Conservation (phyloP, 2,113 vertebrate species). For the Camelus dromedarius region DNA sequence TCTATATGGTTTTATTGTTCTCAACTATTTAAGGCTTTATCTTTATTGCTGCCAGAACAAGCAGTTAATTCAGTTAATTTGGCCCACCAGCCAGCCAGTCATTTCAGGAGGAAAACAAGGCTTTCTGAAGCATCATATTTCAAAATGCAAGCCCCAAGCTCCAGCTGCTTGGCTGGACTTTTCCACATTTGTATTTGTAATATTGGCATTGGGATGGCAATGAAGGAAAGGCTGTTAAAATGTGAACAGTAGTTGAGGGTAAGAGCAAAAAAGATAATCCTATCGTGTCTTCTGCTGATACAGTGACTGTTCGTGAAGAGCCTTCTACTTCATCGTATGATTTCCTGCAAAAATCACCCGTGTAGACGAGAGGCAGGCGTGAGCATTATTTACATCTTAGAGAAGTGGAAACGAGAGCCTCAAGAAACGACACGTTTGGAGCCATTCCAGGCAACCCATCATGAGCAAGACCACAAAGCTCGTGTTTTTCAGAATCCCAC, state of each 20-base stretch:
- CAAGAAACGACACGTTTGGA: not conserved
- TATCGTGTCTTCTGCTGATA: not conserved
- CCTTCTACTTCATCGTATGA: not conserved
- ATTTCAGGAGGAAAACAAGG: conserved; percentile 33
- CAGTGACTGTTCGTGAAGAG: not conserved
- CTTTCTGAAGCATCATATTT: conserved; percentile 51
- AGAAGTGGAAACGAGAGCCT: not conserved
- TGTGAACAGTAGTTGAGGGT: conserved; percentile 58
- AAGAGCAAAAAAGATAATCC: conserved; percentile 24
- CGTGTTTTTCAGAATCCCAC: not conserved
- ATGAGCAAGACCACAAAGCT: not conserved
- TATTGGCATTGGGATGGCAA: conserved; percentile 58
- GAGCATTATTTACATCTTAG: not conserved
- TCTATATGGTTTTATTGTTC: conserved; percentile 34
- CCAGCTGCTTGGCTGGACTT: conserved; percentile 70
- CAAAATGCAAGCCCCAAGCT: not conserved
- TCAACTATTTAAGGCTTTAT: conserved; percentile 38
- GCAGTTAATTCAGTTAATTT: conserved; percentile 66
- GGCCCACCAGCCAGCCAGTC: conserved; percentile 31
- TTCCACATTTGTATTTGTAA: conserved; percentile 48
- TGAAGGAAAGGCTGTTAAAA: conserved; percentile 58
- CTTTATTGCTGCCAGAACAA: conserved; percentile 62
- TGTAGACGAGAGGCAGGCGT: not conserved
- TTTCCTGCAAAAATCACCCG: not conserved
- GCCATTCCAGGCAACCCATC: not conserved